Percentiles rank a stretch among this genome's conserved stretches.
These are phyloP conservation scores for Tineola bisselliella DNA, from an alignment of 2,888 invertebrate species.

Conservation along the genomic window DNA sequence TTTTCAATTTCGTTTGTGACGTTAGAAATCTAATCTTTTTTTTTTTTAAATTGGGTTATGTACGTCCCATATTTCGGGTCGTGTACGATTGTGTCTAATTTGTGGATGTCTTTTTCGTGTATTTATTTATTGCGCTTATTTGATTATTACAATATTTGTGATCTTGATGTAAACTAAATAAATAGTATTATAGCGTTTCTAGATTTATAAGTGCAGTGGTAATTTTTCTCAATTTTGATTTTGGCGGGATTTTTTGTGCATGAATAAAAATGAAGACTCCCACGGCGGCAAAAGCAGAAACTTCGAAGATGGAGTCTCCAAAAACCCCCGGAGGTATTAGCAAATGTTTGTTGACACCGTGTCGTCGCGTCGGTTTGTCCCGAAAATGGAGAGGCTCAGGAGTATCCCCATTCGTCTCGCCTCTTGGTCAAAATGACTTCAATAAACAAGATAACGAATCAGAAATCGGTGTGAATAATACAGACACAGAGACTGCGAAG, in stretches of 20 bases:
- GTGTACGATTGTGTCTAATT: no score
- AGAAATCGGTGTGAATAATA: not conserved
- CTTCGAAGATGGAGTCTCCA: slow-evolving; percentile 24
- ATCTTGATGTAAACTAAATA: no score
- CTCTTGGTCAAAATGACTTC: not conserved
- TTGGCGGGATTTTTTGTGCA: no score
- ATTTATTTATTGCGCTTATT: no score
- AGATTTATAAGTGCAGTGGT: no score
- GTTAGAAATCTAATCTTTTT: no score
- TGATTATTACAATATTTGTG: no score
- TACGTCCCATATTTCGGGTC: no score
- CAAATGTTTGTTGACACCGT: slow-evolving; percentile 61
- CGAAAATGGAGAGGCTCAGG: slow-evolving; percentile 49
- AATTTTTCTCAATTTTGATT: not conserved
- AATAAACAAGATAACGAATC: not conserved
- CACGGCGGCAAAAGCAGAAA: not conserved
- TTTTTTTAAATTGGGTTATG: no score
- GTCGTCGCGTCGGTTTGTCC: slow-evolving; percentile 62
- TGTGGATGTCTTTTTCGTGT: no score
- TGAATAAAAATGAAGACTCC: not conserved
- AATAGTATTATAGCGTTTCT: no score
- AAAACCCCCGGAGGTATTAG: slow-evolving; percentile 63
- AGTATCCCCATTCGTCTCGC: slow-evolving; percentile 16
- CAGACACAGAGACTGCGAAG: slow-evolving; percentile 16
- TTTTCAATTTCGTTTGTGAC: no score